A percentile compares a stretch with the other conserved stretches of the same genome.
phyloP scores from a whole-genome alignment of 2,797 vertebrate genomes.

The Tragelaphus oryx region DNA sequence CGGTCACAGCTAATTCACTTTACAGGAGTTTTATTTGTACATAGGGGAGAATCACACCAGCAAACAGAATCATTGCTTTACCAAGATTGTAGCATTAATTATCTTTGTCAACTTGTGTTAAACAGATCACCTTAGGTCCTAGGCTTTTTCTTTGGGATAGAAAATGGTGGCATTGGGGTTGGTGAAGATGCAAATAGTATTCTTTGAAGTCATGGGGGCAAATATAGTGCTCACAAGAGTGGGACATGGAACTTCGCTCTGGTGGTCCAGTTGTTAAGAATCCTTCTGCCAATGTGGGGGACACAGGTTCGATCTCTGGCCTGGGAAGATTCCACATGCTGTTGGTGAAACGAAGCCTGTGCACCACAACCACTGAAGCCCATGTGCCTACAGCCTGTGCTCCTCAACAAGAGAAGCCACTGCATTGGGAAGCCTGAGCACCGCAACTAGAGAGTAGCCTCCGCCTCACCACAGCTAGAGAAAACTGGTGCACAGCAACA shows the following conservation, averaged over 20 bases:
- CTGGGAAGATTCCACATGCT: background rate
- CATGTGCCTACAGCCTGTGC: background rate
- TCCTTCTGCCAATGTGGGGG: background rate
- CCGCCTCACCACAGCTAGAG: background rate
- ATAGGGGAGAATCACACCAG: background rate
- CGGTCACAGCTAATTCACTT: constrained; percentile 34
- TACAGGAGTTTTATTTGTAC: background rate
- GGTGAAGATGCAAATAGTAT: background rate
- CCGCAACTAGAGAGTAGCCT: background rate
- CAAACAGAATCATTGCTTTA: background rate
- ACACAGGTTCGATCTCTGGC: background rate
- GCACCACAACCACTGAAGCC: background rate
- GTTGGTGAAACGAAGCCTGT: rapidly evolving
- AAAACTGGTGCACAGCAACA: background rate
- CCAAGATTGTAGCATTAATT: background rate
- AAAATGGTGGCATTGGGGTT: background rate
- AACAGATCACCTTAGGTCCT: background rate
- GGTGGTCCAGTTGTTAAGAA: background rate
- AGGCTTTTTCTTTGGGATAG: background rate
- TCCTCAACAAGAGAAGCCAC: background rate
- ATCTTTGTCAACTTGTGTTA: background rate
- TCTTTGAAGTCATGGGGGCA: background rate
- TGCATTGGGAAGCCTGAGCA: background rate
- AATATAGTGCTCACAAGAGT: background rate
- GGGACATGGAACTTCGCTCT: background rate